Conservation (phyloP, 2,113 vertebrate genomes). For the Grammomys dolichurus region DNA sequence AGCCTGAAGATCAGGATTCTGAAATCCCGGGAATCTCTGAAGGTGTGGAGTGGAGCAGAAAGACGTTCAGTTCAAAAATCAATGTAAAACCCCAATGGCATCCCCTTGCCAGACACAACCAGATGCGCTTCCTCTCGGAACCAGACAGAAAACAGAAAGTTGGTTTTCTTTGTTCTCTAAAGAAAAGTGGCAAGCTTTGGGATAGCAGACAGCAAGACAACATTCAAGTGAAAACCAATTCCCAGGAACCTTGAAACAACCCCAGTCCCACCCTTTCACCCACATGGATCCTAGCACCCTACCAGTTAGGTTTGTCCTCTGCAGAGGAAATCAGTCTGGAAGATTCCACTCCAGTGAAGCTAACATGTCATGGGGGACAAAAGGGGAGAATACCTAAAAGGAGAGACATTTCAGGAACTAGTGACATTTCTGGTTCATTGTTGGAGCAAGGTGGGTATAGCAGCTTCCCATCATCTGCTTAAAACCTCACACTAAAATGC, state of each 20-base stretch:
- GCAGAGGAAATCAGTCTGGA: background rate
- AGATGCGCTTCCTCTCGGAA: background rate
- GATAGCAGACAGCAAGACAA: background rate
- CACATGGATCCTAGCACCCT: background rate
- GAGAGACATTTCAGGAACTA: background rate
- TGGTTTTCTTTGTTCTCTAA: background rate
- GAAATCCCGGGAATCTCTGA: background rate
- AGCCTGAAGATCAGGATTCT: background rate
- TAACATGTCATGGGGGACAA: background rate
- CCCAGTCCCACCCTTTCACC: background rate
- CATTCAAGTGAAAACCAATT: background rate
- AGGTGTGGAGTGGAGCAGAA: background rate
- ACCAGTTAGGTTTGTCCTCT: background rate
- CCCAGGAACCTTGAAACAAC: background rate
- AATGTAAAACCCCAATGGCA: background rate
- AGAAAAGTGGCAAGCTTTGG: background rate
- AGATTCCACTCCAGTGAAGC: background rate
- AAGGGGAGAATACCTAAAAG: background rate
- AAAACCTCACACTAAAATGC: background rate
- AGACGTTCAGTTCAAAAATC: background rate
- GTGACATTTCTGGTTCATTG: background rate
- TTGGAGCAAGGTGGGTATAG: background rate
- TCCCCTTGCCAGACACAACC: background rate
- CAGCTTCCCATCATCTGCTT: background rate
- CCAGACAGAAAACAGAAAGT: background rate